Base-by-base conservation (phyloP, 2,888 invertebrate species). In the Pasiphila rectangulata region DNA sequence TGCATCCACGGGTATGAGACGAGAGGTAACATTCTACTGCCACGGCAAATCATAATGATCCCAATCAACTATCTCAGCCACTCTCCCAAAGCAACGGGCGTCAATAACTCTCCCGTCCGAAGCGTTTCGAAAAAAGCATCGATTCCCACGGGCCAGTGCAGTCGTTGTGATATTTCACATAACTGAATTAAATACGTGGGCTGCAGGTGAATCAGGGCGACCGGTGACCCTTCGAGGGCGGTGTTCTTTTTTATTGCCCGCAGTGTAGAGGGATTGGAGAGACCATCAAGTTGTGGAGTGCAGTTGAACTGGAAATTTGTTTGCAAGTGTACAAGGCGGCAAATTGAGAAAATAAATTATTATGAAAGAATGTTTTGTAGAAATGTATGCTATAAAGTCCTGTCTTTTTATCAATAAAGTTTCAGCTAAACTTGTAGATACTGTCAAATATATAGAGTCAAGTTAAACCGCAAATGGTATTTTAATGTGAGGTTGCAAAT, bases 151-250 rank as follows among this genome's bases (percentile, higher is more conserved):
- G 67, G 63, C 47, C 37, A 49, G 56, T 71, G 72, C 69, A 69
- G 67, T 64, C 64, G 57, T 57, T 67, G 72, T 71, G 79, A 76
- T 78, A 69, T 72, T 72, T 72, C 63, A 67, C 45, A 46, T 50
- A 53, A 55, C 76, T 64, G 78, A 83, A 87, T 86, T 83, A 86
- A 86, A 85, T 85, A 86, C 86, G 86, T 86, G 86, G 67, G 74
- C 69, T 75, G 85, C 82, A 84, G 73, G 71, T 75, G 70, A 76
- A 85, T 74, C 61, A 69, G 67, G 57, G 63, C 63, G 57, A 62
- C 68, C 63, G 69, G 81, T 75, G 67, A 64, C 51, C 73, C 69
- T 50, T 50, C 45, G 32, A 15, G 40, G 40, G 39, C 23, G 44
- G 34, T 30, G 74, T 21, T 24, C 45, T 49, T 40, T 44, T 49